Evolutionary conservation across 2,797 vertebrate species (phyloP), one percentile per base, ranked within the genome.

Genomic region (Sebastolobus altivelis): DNA sequence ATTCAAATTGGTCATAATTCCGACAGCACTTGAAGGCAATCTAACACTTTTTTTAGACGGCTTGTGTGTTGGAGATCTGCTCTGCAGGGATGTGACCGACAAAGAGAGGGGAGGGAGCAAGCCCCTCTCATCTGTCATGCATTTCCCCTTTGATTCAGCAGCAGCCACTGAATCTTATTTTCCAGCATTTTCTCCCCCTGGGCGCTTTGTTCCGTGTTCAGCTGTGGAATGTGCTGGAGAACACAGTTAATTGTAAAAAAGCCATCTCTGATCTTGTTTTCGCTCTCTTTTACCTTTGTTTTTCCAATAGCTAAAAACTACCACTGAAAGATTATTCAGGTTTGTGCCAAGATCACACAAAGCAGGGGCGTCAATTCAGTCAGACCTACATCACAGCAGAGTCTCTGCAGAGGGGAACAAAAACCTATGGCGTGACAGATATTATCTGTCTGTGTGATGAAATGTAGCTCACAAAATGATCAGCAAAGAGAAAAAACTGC

Each of bases 91-190:
- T 91, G 91, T 93, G 94, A 91, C 92, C 94, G 82, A 93, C 89
- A 93, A 88, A 90, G 89, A 82, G 86, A 88, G 83, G 86, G 90
- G 89, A 86, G 92, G 92, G 92, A 88, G 90, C 84, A 55, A 80
- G 75, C 83, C 84, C 91, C 85, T 82, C 89, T 95, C 95, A 95
- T 96, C 95, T 96, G 95, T 94, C 95, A 85, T 93, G 93, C 93
- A 94, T 95, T 95, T 95, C 91, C 92, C 87, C 87, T 93, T 95
- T 94, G 92, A 93, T 94, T 93, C 93, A 87, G 85, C 89, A 92
- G 90, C 94, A 92, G 90, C 93, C 91, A 91, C 91, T 88, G 92
- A 89, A 89, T 90, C 89, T 88, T 92, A 90, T 95, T 95, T 94
- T 93, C 93, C 93, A 94, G 83, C 87, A 79, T 89, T 88, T 88